Percentiles rank a stretch among this genome's conserved stretches.
Conservation (phyloP, 2,888 invertebrate genomes). For the Emmelina monodactyla region DNA sequence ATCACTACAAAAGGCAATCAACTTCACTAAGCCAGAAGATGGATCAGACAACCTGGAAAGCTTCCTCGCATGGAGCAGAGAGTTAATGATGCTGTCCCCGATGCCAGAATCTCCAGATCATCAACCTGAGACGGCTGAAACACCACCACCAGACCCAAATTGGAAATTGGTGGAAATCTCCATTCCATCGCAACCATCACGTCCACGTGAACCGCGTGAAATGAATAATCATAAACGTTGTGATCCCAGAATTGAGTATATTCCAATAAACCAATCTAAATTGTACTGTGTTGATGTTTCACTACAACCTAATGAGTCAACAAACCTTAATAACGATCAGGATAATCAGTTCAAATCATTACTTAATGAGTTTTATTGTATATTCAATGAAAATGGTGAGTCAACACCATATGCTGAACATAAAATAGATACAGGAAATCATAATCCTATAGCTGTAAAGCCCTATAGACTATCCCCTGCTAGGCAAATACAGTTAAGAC, state of each 20-base stretch:
- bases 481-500: constrained; percentile 4
- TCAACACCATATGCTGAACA: constrained; percentile 14
- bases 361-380: constrained; percentile 2
- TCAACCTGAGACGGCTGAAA: not conserved
- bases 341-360: not conserved
- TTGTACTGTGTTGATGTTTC: constrained; percentile 6
- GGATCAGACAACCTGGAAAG: not conserved
- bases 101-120: constrained; percentile 2
- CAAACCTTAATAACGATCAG: not conserved
- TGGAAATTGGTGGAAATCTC: constrained; percentile 5
- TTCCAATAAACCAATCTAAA: constrained; percentile 1
- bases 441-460: constrained; percentile 17
- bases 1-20: not conserved
- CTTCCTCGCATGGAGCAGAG: constrained; percentile 6
- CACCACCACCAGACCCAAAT: not conserved
- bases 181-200: constrained; percentile 4
- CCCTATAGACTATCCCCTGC: constrained; percentile 16
- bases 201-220: constrained; percentile 6
- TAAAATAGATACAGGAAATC: constrained; percentile 19
- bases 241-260: constrained; percentile 2
- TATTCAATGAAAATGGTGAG: constrained; percentile 6
- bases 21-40: not conserved
- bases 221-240: not conserved
- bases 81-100: constrained; percentile 6
- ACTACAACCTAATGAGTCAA: constrained; percentile 3